Evolutionary conservation across 2,113 vertebrate genomes (phyloP), one percentile per base, ranked within the genome.

Genomic region (Hymenochirus boettgeri): DNA sequence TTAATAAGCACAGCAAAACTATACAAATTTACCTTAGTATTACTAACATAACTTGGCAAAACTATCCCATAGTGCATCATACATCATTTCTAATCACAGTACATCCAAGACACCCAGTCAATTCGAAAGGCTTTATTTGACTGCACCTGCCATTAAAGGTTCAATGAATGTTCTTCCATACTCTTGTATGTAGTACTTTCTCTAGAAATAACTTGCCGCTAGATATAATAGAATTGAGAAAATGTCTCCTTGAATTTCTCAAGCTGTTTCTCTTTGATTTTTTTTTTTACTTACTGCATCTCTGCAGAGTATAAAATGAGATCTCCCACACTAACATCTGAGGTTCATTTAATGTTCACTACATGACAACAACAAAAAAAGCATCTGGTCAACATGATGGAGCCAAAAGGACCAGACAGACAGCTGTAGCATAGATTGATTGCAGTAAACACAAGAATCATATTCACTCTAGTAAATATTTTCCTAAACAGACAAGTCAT

Each of bases 281-380:
- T 5, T 21, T 48, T 48, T 54, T 53, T 31, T 55, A 25, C 39
- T 55, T 50, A 45, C 61, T 64, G 51, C 51, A 8, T 42, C 61
- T 25, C 48, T 42, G 23, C 17, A 29, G 48, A 62, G 51, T 55
- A 45, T 55, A 55, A 64, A 64, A 64, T 64, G 24, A 64, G 35
- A 64, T 55, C 37, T 25, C 29, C 51, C 18, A 10, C 23, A 27
- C 37, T 50, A 45, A 54, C 61, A 55, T 64, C 51, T 64, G 35
- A 55, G 51, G 37, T 45, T 64, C 61, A 64, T 64, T 64, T 64
- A 64, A 64, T 55, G 35, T 45, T 55, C 37, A 42, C 61, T 54
- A 19, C 25, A 35, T 22, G 51, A 55, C 18, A 53, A 21, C 51
- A 26, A 24, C 2, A 55, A 53, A 62, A 54, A 53, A 61, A 33